phyloP scores from a whole-genome alignment of 2,113 vertebrate genomes.

The Cacatua alba region DNA sequence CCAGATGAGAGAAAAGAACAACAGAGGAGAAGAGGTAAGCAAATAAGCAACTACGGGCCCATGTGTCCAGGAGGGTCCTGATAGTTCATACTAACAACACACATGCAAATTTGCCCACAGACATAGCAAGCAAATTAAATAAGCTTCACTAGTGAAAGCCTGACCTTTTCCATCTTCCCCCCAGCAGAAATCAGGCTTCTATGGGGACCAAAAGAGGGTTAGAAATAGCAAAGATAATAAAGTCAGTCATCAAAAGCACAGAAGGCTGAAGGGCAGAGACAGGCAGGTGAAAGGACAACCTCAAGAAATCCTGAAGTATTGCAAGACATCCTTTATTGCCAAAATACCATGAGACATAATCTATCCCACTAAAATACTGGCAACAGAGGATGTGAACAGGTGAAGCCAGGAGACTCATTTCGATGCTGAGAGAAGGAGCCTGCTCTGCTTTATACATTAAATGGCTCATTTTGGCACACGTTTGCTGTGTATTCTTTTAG shows the following conservation, averaged over 20 bases:
- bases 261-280: not conserved
- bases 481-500: fast-evolving
- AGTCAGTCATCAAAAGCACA: not conserved
- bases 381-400: fast-evolving
- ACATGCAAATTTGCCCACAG: not conserved
- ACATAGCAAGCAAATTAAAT: conserved; percentile 16
- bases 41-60: not conserved
- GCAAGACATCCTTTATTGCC: not conserved
- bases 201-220: not conserved
- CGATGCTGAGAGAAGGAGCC: not conserved
- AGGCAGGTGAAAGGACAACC: conserved; percentile 2
- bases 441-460: not conserved
- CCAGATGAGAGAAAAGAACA: not conserved
- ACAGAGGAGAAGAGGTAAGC: not conserved
- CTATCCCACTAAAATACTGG: not conserved
- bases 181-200: not conserved
- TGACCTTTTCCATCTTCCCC: conserved; percentile 57
- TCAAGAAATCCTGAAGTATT: not conserved
- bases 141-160: conserved; percentile 6
- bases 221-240: not conserved
- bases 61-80: not conserved
- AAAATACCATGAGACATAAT: not conserved
- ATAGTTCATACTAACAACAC: not conserved
- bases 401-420: not conserved
- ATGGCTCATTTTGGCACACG: not conserved